phyloP scores from a whole-genome alignment of 2,797 vertebrate genomes.

The Otolemur crassicaudatus region DNA sequence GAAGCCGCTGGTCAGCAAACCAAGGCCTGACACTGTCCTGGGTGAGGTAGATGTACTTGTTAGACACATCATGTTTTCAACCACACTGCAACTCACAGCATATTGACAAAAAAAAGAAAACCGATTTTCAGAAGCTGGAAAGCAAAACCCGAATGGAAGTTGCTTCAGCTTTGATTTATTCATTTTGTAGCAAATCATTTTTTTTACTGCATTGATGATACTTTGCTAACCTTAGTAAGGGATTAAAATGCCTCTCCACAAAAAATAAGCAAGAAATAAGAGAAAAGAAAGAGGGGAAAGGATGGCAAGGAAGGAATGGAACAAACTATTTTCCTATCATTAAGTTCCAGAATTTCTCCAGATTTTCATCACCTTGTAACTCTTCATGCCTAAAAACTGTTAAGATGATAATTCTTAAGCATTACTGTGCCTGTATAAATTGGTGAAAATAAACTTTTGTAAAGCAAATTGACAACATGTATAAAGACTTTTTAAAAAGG shows the following conservation, averaged over 20 bases:
- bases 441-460: constrained; percentile 24
- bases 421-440: not conserved
- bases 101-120: not conserved
- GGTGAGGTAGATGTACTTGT: not conserved
- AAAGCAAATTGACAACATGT: not conserved
- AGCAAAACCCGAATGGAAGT: not conserved
- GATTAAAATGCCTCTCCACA: not conserved
- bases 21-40: not conserved
- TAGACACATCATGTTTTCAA: not conserved
- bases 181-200: not conserved
- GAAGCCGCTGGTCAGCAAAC: not conserved
- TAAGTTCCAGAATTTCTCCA: constrained; percentile 37
- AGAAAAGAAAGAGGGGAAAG: accelerated
- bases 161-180: not conserved
- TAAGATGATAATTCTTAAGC: not conserved
- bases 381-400: not conserved
- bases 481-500: not conserved
- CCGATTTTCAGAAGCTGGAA: not conserved
- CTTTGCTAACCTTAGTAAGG: not conserved
- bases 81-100: not conserved
- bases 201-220: not conserved
- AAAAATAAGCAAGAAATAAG: not conserved
- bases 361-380: not conserved
- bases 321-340: not conserved
- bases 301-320: not conserved